These are phyloP conservation scores for Ctenopoma kingsleyae DNA, from an alignment of 2,797 vertebrate species.

Conservation along the genomic window DNA sequence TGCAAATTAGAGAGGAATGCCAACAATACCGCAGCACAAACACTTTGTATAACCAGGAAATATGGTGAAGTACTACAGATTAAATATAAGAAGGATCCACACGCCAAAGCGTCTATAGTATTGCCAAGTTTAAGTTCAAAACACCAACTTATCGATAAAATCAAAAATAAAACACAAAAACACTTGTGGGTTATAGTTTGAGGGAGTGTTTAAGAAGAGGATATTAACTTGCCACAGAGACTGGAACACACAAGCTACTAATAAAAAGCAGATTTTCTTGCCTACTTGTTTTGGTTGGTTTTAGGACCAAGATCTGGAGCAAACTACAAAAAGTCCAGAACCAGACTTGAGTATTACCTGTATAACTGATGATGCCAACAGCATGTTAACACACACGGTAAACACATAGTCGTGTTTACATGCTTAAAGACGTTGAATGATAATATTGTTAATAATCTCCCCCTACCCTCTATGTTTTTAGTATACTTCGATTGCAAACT, in stretches of 20 bases:
- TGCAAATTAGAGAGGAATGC: constrained; percentile 36
- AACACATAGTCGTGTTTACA: no score
- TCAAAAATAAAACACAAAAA: constrained; percentile 16
- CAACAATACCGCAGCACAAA: constrained; percentile 42
- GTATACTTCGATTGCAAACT: no score
- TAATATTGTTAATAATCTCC: no score
- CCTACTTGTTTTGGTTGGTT: constrained; percentile 24
- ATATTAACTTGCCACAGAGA: constrained; percentile 54
- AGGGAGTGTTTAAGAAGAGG: constrained; percentile 45
- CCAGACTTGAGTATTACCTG: no score
- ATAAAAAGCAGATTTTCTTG: constrained; percentile 35
- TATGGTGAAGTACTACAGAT: constrained; percentile 44
- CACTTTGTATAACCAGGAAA: constrained; percentile 15
- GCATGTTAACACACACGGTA: no score
- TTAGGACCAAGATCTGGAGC: constrained; percentile 15
- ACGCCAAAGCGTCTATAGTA: constrained; percentile 48
- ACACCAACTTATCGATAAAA: constrained; percentile 37
- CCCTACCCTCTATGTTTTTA: no score
- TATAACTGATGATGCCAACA: no score
- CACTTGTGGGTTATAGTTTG: constrained; percentile 38
- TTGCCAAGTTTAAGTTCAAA: constrained; percentile 38
- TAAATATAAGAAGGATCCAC: constrained; percentile 27
- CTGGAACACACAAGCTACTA: constrained; percentile 42
- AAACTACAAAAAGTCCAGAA: background rate
- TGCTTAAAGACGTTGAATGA: no score